phyloP scores from a whole-genome alignment of 2,888 invertebrate genomes.

The Apoda limacodes region DNA sequence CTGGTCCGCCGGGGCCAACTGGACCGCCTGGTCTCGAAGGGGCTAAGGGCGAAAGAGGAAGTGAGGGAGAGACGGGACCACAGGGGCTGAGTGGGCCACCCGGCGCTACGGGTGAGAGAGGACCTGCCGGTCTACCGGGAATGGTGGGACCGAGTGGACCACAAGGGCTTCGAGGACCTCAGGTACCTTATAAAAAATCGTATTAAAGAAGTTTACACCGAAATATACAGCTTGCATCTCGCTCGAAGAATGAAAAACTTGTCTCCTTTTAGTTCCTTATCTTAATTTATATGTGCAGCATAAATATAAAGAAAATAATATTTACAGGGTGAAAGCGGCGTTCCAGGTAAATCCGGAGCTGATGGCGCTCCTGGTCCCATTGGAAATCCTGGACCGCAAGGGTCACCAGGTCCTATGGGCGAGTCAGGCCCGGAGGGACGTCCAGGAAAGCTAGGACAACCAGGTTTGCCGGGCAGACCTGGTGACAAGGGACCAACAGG shows the following conservation, averaged over 20 bases:
- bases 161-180: slow-evolving; percentile 73
- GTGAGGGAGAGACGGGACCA: slow-evolving; percentile 76
- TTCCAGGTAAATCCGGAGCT: slow-evolving; percentile 77
- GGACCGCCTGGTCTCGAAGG: slow-evolving; percentile 81
- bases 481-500: slow-evolving; percentile 84
- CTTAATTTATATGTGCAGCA: too few species aligned
- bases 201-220: too few species aligned
- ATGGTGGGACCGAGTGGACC: slow-evolving; percentile 73
- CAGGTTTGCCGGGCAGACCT: slow-evolving; percentile 77
- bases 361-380: slow-evolving; percentile 79
- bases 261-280: too few species aligned
- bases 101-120: slow-evolving; percentile 77
- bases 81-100: slow-evolving; percentile 77
- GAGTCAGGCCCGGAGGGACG: slow-evolving; percentile 71
- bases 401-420: slow-evolving; percentile 74
- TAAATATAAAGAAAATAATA: too few species aligned
- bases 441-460: slow-evolving; percentile 77
- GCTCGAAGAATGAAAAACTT: too few species aligned
- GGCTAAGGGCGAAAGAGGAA: slow-evolving; percentile 79
- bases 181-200: slow-evolving; percentile 55
- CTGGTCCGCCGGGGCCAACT: slow-evolving; percentile 76
- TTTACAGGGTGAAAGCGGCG: slow-evolving; percentile 76
- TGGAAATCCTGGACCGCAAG: slow-evolving; percentile 75
- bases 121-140: slow-evolving; percentile 72
- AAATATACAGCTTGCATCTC: slow-evolving; percentile 5